Evolutionary conservation across 1,140 invertebrate genomes (phyloP).

Genomic region (Coelopa frigida): DNA sequence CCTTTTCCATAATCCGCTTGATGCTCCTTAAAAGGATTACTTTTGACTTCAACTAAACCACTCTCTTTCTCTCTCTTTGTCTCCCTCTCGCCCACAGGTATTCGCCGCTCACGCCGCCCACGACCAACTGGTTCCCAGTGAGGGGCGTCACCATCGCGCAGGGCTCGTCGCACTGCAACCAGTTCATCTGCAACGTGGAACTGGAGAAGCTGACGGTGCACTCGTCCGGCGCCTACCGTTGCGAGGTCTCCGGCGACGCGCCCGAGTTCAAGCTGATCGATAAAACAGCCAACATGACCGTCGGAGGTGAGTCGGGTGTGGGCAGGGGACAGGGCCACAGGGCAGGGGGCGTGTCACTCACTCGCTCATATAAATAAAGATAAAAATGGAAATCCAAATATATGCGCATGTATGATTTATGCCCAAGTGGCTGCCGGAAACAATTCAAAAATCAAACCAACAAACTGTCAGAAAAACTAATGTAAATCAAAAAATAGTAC

Average conservation of each 20-base stretch:
- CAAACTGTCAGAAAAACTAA: no score
- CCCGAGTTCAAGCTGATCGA: constrained; percentile 56
- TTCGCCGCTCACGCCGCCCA: constrained; percentile 41
- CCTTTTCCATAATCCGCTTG: no score
- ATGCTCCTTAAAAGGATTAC: no score
- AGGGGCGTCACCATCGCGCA: constrained; percentile 68
- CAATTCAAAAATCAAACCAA: no score
- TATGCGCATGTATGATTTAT: neutral
- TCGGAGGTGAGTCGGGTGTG: constrained; percentile 50
- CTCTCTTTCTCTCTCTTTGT: no score
- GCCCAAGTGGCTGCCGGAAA: no score
- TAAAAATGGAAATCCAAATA: neutral
- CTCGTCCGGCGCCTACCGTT: constrained; percentile 53
- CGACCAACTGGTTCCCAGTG: constrained; percentile 43
- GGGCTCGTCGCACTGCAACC: constrained; percentile 57
- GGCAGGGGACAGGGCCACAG: constrained; percentile 56
- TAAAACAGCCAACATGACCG: constrained; percentile 55
- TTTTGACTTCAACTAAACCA: no score
- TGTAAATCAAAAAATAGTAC: no score
- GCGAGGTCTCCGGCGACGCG: constrained; percentile 58
- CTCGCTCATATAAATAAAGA: neutral
- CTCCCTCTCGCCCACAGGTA: no score
- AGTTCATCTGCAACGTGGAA: constrained; percentile 49
- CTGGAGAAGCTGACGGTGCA: constrained; percentile 50
- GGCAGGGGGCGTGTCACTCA: constrained; percentile 44